These are phyloP conservation scores for Botrylloides violaceus DNA, from an alignment of 23 tunicate species.

Conservation along the genomic window DNA sequence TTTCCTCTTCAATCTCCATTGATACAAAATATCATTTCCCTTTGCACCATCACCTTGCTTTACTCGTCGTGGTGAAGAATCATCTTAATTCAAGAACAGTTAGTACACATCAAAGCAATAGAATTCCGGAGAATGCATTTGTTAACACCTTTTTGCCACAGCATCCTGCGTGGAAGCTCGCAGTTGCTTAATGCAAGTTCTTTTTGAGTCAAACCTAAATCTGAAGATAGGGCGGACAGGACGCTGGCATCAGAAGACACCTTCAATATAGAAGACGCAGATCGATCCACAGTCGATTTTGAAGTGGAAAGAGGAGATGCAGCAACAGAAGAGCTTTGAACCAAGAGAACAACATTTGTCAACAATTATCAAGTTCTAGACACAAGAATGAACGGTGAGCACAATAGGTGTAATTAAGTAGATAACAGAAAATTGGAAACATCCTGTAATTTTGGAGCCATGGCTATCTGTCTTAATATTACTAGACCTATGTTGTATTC, in stretches of 20 bases:
- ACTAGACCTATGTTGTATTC: too few relatives aligned
- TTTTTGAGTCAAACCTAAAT: not conserved
- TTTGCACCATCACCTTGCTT: too few relatives aligned
- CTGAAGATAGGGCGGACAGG: not conserved
- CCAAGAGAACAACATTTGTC: not conserved
- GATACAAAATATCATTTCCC: conserved; percentile 39
- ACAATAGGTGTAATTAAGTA: too few relatives aligned
- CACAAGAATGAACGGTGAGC: too few relatives aligned
- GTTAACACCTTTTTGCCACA: conserved; percentile 19
- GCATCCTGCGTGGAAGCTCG: conserved; percentile 1
- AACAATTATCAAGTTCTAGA: too few relatives aligned
- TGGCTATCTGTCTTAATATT: too few relatives aligned
- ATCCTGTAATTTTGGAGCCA: too few relatives aligned
- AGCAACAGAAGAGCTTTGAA: conserved; percentile 5
- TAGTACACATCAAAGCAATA: not conserved
- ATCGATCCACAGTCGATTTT: not conserved
- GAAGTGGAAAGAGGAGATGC: not conserved
- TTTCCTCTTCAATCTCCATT: conserved; percentile 53
- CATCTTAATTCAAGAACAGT: not conserved
- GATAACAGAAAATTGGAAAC: too few relatives aligned
- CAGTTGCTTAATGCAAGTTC: not conserved
- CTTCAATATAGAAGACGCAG: not conserved
- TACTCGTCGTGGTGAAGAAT: too few relatives aligned
- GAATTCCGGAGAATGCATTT: too few relatives aligned
- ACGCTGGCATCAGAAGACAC: conserved; percentile 1